Conservation (phyloP, 2,797 vertebrate species). For the Hoplostethus atlanticus region DNA sequence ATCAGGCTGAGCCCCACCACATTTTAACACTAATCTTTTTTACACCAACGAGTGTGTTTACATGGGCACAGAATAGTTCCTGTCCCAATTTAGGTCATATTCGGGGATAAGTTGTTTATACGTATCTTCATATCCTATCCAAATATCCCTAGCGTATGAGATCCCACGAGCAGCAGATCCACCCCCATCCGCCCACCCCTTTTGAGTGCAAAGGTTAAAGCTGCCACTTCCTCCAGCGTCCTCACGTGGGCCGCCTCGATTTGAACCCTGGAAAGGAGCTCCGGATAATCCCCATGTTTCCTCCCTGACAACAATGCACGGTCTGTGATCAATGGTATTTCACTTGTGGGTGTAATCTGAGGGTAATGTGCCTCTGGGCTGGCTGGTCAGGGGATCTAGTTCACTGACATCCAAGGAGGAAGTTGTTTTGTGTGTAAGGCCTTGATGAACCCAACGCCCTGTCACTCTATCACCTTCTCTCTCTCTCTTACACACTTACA, state of each 20-base stretch:
- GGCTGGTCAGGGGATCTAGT: constrained; percentile 60
- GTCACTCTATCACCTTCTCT: constrained; percentile 6
- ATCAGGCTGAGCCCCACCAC: no score
- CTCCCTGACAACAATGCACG: constrained; percentile 72
- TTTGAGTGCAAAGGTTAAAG: constrained; percentile 65
- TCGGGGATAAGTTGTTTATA: no score
- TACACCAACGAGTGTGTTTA: no score
- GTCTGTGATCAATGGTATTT: constrained; percentile 74
- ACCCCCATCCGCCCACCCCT: constrained; percentile 15
- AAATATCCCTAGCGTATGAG: not conserved
- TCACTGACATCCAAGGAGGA: constrained; percentile 52
- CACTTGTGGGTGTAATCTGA: constrained; percentile 68
- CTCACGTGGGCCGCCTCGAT: constrained; percentile 15
- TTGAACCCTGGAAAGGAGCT: constrained; percentile 56
- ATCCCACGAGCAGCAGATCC: constrained; percentile 16
- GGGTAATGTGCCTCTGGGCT: constrained; percentile 52
- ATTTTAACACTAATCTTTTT: no score
- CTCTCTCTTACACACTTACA: not conserved
- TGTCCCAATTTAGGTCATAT: no score
- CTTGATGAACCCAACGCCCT: not conserved
- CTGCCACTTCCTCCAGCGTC: constrained; percentile 68
- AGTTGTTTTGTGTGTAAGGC: constrained; percentile 34
- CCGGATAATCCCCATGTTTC: constrained; percentile 76
- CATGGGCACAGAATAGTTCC: no score
- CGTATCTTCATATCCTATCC: no score